Conservation (phyloP, 2,113 vertebrate genomes). For the Aspiorhynchus laticeps region DNA sequence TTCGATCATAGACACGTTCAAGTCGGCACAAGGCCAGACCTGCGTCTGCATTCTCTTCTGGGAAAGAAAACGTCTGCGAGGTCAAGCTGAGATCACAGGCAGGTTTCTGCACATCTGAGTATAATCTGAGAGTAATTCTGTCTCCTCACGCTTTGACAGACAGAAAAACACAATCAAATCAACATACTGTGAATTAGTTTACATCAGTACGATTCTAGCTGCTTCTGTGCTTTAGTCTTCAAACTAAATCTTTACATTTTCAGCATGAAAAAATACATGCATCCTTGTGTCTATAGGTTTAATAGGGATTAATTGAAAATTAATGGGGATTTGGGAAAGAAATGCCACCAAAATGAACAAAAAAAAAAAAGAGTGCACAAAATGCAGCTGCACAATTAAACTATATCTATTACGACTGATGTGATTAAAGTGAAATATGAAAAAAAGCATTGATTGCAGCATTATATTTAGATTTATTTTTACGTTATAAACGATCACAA, state of each 20-base stretch:
- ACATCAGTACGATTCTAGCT: neutral
- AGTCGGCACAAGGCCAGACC: neutral
- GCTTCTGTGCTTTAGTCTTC: neutral
- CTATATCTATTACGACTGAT: neutral
- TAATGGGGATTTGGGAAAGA: too few relatives aligned
- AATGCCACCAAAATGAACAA: too few relatives aligned
- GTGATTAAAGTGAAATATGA: neutral
- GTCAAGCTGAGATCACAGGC: neutral
- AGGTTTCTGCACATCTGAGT: neutral
- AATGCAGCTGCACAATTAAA: neutral
- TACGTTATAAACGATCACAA: neutral
- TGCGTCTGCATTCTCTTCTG: neutral
- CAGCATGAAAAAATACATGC: neutral
- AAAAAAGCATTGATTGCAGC: too few relatives aligned
- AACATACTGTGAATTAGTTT: neutral
- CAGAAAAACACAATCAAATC: neutral
- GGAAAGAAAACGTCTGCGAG: neutral
- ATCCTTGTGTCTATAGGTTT: neutral
- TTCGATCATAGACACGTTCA: neutral
- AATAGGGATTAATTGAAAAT: too few relatives aligned
- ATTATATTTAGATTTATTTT: neutral
- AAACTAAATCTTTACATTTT: neutral
- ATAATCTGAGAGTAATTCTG: too few relatives aligned
- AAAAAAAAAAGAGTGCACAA: too few relatives aligned
- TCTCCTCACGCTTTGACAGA: neutral